Evolutionary conservation across 2,113 vertebrate species (phyloP).

Genomic region (Emydocephalus ijimae): DNA sequence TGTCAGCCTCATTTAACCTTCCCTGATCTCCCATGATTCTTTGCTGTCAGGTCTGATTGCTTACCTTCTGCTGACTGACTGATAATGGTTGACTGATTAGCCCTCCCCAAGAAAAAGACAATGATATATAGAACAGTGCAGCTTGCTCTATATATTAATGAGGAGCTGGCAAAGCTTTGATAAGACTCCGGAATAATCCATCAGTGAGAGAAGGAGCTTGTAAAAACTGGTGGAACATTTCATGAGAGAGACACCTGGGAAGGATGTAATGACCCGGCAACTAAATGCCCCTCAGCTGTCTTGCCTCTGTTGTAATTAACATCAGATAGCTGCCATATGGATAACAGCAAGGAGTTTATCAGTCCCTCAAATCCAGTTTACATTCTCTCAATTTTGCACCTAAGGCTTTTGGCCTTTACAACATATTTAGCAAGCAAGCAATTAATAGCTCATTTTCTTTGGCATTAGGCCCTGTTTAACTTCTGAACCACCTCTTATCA

Average conservation of each 20-base stretch:
- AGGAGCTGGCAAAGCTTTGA: conserved; percentile 89
- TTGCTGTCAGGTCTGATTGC: conserved; percentile 86
- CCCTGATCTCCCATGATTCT: conserved; percentile 87
- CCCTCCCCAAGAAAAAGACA: conserved; percentile 88
- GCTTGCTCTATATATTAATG: conserved; percentile 89
- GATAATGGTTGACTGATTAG: conserved; percentile 92
- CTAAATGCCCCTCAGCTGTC: conserved; percentile 72
- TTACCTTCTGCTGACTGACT: conserved; percentile 88
- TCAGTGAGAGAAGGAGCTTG: conserved; percentile 76
- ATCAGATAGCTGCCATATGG: conserved; percentile 66
- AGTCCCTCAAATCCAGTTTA: conserved; percentile 60
- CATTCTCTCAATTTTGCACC: conserved; percentile 53
- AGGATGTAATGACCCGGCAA: conserved; percentile 72
- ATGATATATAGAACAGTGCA: conserved; percentile 81
- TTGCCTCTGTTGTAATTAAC: conserved; percentile 70
- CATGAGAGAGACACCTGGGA: conserved; percentile 75
- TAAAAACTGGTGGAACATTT: conserved; percentile 71
- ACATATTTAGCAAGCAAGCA: conserved; percentile 70
- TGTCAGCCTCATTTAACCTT: conserved; percentile 94
- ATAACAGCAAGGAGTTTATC: conserved; percentile 62
- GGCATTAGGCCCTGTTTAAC: conserved; percentile 73
- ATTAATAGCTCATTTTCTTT: conserved; percentile 79
- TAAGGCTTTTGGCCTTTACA: conserved; percentile 59
- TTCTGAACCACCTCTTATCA: conserved; percentile 71
- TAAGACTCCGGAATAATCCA: conserved; percentile 85